A percentile compares a stretch with the other conserved stretches of the same genome.
These are phyloP conservation scores for Acleris emargana DNA, from an alignment of 2,888 invertebrate genomes.

Conservation along the genomic window DNA sequence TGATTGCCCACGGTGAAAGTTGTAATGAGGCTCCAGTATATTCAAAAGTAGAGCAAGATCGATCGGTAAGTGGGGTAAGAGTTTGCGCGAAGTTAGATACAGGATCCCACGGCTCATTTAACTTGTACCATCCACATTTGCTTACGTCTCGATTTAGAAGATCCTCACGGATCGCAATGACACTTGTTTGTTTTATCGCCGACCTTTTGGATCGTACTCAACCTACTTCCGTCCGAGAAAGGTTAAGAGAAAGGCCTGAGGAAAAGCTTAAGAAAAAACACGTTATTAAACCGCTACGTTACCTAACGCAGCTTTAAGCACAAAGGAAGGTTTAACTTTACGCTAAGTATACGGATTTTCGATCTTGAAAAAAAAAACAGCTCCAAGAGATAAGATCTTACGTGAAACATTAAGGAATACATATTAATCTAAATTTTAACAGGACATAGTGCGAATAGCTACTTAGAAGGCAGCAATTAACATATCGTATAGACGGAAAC, in stretches of 20 bases:
- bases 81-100: conserved; percentile 60
- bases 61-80: conserved; percentile 52
- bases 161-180: conserved; percentile 61
- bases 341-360: background rate
- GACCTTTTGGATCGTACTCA: conserved; percentile 59
- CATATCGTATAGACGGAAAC: no score
- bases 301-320: conserved; percentile 16
- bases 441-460: no score
- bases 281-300: conserved; percentile 27
- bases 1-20: conserved; percentile 43
- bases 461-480: no score
- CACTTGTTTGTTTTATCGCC: conserved; percentile 68
- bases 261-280: conserved; percentile 38
- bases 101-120: conserved; percentile 67
- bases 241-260: conserved; percentile 37
- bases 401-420: no score
- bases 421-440: no score
- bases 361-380: no score
- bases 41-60: conserved; percentile 55
- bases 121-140: conserved; percentile 69
- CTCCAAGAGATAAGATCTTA: no score
- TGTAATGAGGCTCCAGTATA: conserved; percentile 52
- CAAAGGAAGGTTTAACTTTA: conserved; percentile 12
- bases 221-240: conserved; percentile 49
- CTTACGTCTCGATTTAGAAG: conserved; percentile 64